These are phyloP conservation scores for Psettodes erumei DNA, from an alignment of 2,113 vertebrate genomes.

Conservation along the genomic window DNA sequence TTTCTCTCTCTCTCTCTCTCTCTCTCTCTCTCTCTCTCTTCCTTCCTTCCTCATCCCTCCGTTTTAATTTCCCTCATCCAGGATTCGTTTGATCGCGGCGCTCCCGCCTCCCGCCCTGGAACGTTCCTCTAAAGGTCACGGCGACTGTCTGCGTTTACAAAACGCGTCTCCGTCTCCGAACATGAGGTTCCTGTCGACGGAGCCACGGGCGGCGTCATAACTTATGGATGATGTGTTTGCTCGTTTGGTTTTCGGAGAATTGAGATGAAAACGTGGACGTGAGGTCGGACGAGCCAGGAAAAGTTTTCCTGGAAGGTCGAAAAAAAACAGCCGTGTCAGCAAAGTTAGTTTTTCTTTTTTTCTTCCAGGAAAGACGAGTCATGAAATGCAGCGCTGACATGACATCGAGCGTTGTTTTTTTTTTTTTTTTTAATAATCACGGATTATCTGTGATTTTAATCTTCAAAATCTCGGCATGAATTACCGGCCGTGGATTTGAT, in stretches of 20 bases:
- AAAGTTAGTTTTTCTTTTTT: too few relatives aligned
- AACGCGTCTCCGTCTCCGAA: neutral
- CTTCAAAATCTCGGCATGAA: neutral
- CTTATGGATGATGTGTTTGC: neutral
- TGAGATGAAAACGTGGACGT: neutral
- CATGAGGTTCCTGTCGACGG: neutral
- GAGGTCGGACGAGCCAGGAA: neutral
- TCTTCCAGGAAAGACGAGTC: too few relatives aligned
- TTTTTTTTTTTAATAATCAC: too few relatives aligned
- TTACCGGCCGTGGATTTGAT: neutral
- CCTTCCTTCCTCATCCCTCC: constrained; percentile 2
- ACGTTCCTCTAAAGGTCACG: constrained; percentile 47
- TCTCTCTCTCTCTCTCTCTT: neutral
- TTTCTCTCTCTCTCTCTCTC: neutral
- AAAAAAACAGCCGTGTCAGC: neutral
- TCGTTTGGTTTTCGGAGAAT: neutral
- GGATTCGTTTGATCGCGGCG: constrained; percentile 11
- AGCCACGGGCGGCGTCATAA: neutral
- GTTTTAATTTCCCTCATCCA: constrained; percentile 33
- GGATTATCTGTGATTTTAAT: neutral
- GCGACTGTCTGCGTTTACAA: constrained; percentile 2
- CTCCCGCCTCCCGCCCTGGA: neutral
- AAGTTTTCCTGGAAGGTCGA: neutral
- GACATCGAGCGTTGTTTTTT: too few relatives aligned
- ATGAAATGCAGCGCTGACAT: too few relatives aligned